Evolutionary conservation across 2,113 vertebrate genomes (phyloP).

Genomic region (Labrus mixtus): DNA sequence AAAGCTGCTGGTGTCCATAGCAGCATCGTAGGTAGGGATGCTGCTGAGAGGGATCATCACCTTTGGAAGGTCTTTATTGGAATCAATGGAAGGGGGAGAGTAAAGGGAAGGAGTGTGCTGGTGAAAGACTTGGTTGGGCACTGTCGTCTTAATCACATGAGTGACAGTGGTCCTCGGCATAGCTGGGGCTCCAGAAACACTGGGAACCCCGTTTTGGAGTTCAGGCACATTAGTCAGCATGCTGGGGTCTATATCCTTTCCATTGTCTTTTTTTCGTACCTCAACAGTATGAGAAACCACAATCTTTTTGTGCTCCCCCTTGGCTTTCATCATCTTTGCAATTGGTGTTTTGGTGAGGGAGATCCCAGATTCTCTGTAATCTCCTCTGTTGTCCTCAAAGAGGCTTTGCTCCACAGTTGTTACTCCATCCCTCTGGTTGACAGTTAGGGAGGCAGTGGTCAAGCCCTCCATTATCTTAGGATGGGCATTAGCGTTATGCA

Average conservation of each 20-base stretch:
- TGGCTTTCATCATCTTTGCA: constrained; percentile 96
- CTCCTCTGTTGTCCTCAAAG: constrained; percentile 79
- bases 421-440: constrained; percentile 86
- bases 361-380: constrained; percentile 85
- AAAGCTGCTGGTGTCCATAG: constrained; percentile 98
- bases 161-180: constrained; percentile 88
- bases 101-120: constrained; percentile 79
- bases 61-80: constrained; percentile 93
- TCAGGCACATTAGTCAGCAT: constrained; percentile 83
- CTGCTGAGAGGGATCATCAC: constrained; percentile 98
- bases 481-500: constrained; percentile 91
- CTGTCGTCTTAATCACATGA: constrained; percentile 87
- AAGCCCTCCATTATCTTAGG: constrained; percentile 76
- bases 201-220: constrained; percentile 83
- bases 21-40: constrained; percentile 94
- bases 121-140: constrained; percentile 80
- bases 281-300: constrained; percentile 88
- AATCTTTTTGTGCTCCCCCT: constrained; percentile 93
- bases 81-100: constrained; percentile 66
- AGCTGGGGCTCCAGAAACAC: constrained; percentile 81
- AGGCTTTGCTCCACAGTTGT: constrained; percentile 90
- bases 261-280: constrained; percentile 83
- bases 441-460: constrained; percentile 84
- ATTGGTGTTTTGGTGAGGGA: constrained; percentile 96
- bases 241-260: constrained; percentile 74